These are phyloP conservation scores for Oncorhynchus tshawytscha DNA, from an alignment of 2,113 vertebrate species.

Conservation along the genomic window DNA sequence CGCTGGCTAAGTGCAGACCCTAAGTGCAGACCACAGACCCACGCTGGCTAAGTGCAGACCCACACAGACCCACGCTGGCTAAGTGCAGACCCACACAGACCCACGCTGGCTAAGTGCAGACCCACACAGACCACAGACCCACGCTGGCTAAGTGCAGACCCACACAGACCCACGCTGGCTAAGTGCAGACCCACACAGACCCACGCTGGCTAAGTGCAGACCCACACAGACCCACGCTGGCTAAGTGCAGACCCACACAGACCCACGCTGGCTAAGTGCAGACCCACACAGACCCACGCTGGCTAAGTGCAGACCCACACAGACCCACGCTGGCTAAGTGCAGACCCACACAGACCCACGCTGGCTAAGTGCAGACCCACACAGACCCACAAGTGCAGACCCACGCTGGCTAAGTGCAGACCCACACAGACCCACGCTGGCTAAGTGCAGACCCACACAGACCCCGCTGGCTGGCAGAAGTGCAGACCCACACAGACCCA, in stretches of 20 bases:
- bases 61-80: no score
- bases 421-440: not conserved
- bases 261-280: conserved; percentile 6
- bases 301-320: conserved; percentile 25
- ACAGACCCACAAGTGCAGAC: no score
- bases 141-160: conserved; percentile 21
- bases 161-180: not conserved
- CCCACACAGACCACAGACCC: not conserved
- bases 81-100: no score
- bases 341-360: not conserved
- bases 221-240: not conserved
- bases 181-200: no score
- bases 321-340: conserved; percentile 20
- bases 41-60: conserved; percentile 18
- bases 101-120: conserved; percentile 27
- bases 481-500: no score
- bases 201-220: conserved; percentile 27
- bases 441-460: conserved; percentile 9
- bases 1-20: no score
- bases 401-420: conserved; percentile 27
- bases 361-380: no score
- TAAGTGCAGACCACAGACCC: conserved; percentile 33
- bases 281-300: not conserved
- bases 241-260: conserved; percentile 9
- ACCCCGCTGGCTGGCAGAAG: conserved; percentile 6